A percentile compares a stretch with the other conserved stretches of the same genome.
These are phyloP conservation scores for Gymnosoma rotundatum DNA, from an alignment of 2,888 invertebrate genomes.

Conservation along the genomic window DNA sequence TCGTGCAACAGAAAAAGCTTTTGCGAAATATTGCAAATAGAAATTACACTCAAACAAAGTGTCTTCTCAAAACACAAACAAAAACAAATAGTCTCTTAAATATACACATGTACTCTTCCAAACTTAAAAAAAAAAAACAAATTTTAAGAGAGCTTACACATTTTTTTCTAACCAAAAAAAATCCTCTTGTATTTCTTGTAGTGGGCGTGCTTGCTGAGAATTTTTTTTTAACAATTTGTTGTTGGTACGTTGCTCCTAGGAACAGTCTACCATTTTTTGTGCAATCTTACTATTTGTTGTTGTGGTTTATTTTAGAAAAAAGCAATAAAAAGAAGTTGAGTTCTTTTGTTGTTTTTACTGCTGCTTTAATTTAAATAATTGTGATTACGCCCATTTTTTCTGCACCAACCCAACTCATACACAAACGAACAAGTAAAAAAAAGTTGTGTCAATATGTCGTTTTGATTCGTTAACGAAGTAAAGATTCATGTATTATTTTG, in stretches of 20 bases:
- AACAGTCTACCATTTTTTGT: constrained; percentile 60
- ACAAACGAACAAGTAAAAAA: neutral
- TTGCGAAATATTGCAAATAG: neutral
- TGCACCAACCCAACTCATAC: neutral
- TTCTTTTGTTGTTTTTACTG: constrained; percentile 63
- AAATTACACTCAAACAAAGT: constrained; percentile 48
- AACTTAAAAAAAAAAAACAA: neutral
- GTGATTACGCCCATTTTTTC: constrained; percentile 74
- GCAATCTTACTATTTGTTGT: constrained; percentile 56
- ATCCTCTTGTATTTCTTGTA: constrained; percentile 35
- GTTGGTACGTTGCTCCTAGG: constrained; percentile 24
- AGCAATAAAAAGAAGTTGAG: constrained; percentile 9
- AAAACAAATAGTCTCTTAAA: constrained; percentile 65
- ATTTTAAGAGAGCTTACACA: constrained; percentile 4
- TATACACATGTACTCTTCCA: neutral
- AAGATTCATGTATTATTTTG: constrained; percentile 5
- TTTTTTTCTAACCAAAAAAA: constrained; percentile 16
- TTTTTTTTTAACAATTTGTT: constrained; percentile 40
- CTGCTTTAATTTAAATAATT: constrained; percentile 77
- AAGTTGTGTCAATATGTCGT: constrained; percentile 37
- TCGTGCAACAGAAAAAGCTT: constrained; percentile 60
- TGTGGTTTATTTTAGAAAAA: constrained; percentile 61
- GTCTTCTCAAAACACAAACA: neutral
- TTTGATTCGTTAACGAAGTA: constrained; percentile 63
- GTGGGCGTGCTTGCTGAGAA: constrained; percentile 71